Evolutionary conservation across 1,140 invertebrate species (phyloP).

Genomic region (Trypoxylus dichotomus): DNA sequence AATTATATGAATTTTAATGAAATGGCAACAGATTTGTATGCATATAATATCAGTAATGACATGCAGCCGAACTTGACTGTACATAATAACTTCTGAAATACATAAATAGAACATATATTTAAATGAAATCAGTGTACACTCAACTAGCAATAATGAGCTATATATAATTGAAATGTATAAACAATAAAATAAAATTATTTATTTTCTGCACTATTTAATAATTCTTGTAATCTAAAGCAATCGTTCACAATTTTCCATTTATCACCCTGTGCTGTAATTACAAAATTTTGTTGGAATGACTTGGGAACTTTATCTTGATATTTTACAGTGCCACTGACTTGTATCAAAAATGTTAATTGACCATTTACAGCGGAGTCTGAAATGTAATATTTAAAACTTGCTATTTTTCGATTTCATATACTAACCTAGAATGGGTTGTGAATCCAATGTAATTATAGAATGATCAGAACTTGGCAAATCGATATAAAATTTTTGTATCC

Average conservation of each 20-base stretch:
- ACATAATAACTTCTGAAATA: too few relatives aligned
- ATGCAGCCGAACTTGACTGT: too few relatives aligned
- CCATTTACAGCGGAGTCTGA: slow-evolving; percentile 59
- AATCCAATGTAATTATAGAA: slow-evolving; percentile 70
- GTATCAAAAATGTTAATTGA: slow-evolving; percentile 73
- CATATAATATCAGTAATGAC: too few relatives aligned
- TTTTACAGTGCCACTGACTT: slow-evolving; percentile 72
- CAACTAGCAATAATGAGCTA: too few relatives aligned
- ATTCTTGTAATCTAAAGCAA: slow-evolving; percentile 73
- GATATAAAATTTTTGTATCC: slow-evolving; percentile 77
- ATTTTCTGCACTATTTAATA: slow-evolving; percentile 35
- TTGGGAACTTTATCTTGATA: slow-evolving; percentile 65
- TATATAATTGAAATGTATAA: not conserved
- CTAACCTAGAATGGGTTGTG: slow-evolving; percentile 73
- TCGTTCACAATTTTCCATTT: slow-evolving; percentile 90
- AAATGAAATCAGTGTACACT: too few relatives aligned
- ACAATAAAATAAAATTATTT: not conserved
- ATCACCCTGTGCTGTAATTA: slow-evolving; percentile 78
- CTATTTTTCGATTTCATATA: not conserved
- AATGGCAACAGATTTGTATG: too few relatives aligned
- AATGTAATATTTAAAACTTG: slow-evolving; percentile 27
- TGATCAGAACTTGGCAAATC: slow-evolving; percentile 74
- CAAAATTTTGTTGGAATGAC: slow-evolving; percentile 78
- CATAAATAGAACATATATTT: too few relatives aligned
- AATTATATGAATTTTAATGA: too few relatives aligned